Conservation (phyloP, 2,113 vertebrate genomes). For the Motacilla tschutschensis region DNA sequence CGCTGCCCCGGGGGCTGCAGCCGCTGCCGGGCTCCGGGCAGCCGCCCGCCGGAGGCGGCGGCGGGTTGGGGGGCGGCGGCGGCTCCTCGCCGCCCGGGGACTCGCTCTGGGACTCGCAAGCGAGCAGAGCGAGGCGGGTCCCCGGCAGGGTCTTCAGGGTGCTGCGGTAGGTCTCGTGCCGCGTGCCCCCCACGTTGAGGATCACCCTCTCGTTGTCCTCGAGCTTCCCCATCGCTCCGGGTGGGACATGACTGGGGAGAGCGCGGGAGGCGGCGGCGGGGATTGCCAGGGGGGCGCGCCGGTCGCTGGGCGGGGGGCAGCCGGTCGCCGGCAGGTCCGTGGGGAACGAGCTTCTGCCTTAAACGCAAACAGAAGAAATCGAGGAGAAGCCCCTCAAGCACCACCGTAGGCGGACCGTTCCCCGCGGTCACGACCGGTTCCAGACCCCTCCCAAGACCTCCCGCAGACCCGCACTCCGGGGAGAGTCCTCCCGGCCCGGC, state of each 20-base stretch:
- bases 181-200: slow-evolving; percentile 96
- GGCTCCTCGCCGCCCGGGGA: slow-evolving; percentile 74
- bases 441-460: background rate
- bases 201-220: slow-evolving; percentile 97
- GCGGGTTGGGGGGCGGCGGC: slow-evolving; percentile 74
- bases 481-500: background rate
- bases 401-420: background rate
- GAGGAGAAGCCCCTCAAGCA: background rate
- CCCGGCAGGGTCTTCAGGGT: slow-evolving; percentile 94
- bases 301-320: background rate
- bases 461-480: background rate
- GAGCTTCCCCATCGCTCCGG: slow-evolving; percentile 94
- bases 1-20: slow-evolving; percentile 78
- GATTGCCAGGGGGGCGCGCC: background rate
- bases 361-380: slow-evolving; percentile 10
- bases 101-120: slow-evolving; percentile 85
- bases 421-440: background rate
- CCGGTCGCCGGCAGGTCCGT: background rate
- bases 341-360: slow-evolving; percentile 1
- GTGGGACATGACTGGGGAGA: slow-evolving; percentile 89
- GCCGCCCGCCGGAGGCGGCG: slow-evolving; percentile 78
- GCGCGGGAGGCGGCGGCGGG: background rate
- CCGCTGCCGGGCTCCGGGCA: slow-evolving; percentile 65
- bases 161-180: slow-evolving; percentile 95
- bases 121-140: slow-evolving; percentile 91